Evolutionary conservation across 2,113 vertebrate genomes (phyloP).

Genomic region (Neoarius graeffei): DNA sequence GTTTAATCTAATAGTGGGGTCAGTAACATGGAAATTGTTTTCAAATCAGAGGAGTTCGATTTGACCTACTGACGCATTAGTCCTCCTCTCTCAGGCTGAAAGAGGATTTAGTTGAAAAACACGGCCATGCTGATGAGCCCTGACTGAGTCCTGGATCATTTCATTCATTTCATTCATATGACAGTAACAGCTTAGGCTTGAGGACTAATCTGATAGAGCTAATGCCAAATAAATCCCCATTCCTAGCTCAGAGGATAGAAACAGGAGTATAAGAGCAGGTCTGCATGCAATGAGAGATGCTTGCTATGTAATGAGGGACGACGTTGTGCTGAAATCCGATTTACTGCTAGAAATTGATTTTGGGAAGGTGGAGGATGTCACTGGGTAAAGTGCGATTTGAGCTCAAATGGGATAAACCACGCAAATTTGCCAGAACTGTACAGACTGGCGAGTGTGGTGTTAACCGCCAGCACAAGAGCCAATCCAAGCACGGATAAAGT

Average conservation of each 20-base stretch:
- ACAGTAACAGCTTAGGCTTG: slow-evolving; percentile 29
- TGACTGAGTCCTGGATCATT: slow-evolving; percentile 28
- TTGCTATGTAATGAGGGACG: slow-evolving; percentile 63
- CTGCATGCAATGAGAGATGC: slow-evolving; percentile 46
- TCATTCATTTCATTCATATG: slow-evolving; percentile 17
- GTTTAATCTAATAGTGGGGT: slow-evolving; percentile 21
- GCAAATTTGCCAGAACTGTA: slow-evolving; percentile 11
- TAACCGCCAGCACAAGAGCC: not conserved
- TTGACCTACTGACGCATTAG: slow-evolving; percentile 22
- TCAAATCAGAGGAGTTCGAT: slow-evolving; percentile 13
- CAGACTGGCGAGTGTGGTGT: not conserved
- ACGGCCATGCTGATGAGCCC: slow-evolving; percentile 31
- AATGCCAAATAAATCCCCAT: slow-evolving; percentile 23
- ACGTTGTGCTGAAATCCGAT: slow-evolving; percentile 61
- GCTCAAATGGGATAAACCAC: not conserved
- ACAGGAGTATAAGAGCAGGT: slow-evolving; percentile 67
- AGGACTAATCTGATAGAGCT: slow-evolving; percentile 48
- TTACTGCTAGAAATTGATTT: slow-evolving; percentile 40
- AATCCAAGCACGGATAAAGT: slow-evolving; percentile 7
- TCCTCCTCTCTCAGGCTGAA: not conserved
- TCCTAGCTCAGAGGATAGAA: slow-evolving; percentile 58
- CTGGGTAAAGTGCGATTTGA: slow-evolving; percentile 29
- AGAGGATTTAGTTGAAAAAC: slow-evolving; percentile 35
- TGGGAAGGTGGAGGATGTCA: slow-evolving; percentile 1
- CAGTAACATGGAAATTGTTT: slow-evolving; percentile 26